These are phyloP conservation scores for Macheiramphus alcinus DNA, from an alignment of 2,113 vertebrate genomes.

Conservation along the genomic window DNA sequence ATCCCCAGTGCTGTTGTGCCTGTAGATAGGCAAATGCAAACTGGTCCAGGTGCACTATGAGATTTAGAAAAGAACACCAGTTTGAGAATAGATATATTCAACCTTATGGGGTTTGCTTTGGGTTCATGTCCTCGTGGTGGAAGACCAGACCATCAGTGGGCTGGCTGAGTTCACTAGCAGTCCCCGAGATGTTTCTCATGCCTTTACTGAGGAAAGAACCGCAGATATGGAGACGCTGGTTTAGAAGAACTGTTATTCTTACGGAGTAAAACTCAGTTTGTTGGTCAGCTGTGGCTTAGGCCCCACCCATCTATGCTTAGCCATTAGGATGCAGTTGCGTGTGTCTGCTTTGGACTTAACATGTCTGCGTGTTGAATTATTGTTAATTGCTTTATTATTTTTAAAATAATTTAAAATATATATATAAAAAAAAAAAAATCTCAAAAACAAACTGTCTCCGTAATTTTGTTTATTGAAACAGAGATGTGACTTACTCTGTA, in stretches of 20 bases:
- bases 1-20: no score
- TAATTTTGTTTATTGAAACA: background rate
- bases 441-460: background rate
- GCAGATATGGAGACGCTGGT: background rate
- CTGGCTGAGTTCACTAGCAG: background rate
- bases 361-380: background rate
- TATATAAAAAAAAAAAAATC: background rate
- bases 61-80: background rate
- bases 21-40: no score
- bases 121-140: background rate
- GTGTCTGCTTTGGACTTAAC: background rate
- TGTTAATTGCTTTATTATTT: background rate
- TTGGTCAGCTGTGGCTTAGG: background rate
- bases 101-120: background rate
- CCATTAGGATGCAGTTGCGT: background rate
- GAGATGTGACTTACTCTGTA: background rate
- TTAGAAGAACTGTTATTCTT: background rate
- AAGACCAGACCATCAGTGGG: background rate
- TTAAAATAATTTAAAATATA: fast-evolving
- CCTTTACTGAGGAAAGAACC: background rate
- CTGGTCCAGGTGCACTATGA: background rate
- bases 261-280: background rate
- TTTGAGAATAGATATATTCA: background rate
- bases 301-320: background rate
- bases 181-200: background rate